Evolutionary conservation across 1,140 invertebrate genomes (phyloP), one percentile per base, ranked within the genome.

Genomic region (Calliopsis andreniformis): DNA sequence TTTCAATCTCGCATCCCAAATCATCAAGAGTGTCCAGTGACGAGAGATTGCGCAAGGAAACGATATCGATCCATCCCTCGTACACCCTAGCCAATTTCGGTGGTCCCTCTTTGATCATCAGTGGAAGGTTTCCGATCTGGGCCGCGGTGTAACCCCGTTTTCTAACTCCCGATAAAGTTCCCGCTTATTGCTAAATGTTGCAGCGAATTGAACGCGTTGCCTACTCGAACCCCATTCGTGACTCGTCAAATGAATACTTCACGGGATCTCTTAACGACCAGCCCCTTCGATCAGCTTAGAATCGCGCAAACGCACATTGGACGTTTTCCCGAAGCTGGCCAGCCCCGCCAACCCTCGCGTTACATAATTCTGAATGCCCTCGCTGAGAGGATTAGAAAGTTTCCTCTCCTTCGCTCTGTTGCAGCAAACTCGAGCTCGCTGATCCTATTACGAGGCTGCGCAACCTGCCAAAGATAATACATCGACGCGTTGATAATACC

Each of bases 391-490:
- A 59, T 58, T 61, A 61, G 68, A 49, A 70, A 70, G 12, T 70
- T 70, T 70, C 56, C 28, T 3, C 23, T 47, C 45, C 43, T 20
- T 55, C 45, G 55, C 53, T 39, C 39, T 70, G 68, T 61, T 70
- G 49, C 30, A 20, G 25, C 7, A 45, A 30, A 67, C 35, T 67
- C 64, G 8, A 43, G 18, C 62, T 0, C 2, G 18, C 10, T 61
- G 56, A 70, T 70, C 68, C 56, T 45, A 49, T 70, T 70, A 70
- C 68, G 20, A 23, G 10, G 28, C 53, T 18, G 56, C 42, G 43
- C 56, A 70, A 70, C 68, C 42, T 61, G 25, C 55, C 56, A 35
- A 70, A 70, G 47, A 61, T 70, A 61, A 70, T 70, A 70, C 68
- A 49, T 61, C 42, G 56, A 14, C 14, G 55, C 0, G 8, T 35